Evolutionary conservation across 2,113 vertebrate genomes (phyloP), one percentile per base, ranked within the genome.

Genomic region (Antennarius striatus): DNA sequence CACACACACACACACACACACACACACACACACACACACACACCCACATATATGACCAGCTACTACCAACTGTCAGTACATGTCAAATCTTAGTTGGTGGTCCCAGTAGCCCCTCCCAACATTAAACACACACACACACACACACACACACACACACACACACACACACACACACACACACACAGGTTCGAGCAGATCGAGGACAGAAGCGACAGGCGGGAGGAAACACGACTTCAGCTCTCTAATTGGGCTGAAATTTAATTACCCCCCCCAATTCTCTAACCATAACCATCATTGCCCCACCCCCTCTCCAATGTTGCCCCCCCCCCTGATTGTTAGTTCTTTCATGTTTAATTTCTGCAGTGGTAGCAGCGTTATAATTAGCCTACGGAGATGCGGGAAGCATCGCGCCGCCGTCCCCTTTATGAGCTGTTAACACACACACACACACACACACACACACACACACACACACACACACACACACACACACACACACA

Each of bases 291-390:
- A 40, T 63, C 3, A 78, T 75, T 30, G 62, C 59, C 32, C 69
- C 15, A 39, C 59, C 10, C 3, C 1, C 15, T n/a, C 6, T 39
- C 29, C 59, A 46, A 32, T 12, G 29, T 17, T 10, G 14, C 32
- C 45, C 45, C 49, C 22, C 30, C 36, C 2, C 60, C 0, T 58
- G 50, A 57, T 50, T 82, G 56, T 68, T 71, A 17, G 60, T 62
- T 82, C 64, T 73, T 81, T 77, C 86, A 82, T 73, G 79, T 84
- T 81, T 63, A 48, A 45, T 69, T 76, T 75, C 32, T 76, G 75
- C 85, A 60, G 71, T 4, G 10, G 63, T 73, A 84, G 84, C 84
- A 66, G 12, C 72, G 71, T 83, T 87, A 73, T 89, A 91, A 90
- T 90, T 86, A 81, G 68, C 82, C 78, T 54, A 54, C 68, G 10